Base-by-base conservation (phyloP, 2,888 invertebrate species). In the Petrolisthes cinctipes region DNA sequence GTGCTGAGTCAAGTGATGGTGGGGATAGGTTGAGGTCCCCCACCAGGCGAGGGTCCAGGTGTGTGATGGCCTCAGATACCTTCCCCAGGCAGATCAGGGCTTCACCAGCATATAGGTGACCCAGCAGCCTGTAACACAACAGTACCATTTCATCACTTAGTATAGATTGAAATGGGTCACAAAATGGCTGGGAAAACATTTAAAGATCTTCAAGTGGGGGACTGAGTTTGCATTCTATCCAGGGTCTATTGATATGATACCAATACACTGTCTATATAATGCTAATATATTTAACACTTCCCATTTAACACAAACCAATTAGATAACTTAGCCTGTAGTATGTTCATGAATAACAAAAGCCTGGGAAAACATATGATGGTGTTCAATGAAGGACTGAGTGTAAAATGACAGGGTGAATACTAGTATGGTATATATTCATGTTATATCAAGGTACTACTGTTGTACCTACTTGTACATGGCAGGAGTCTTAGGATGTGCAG, bases 71-170 rank as follows among this genome's bases (percentile, higher is more conserved):
- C 93, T 98, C 97, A 0, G 95, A 94, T 91, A 97, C 95, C 93
- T 95, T 95, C 92, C 98, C 97, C 92, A 97, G 93, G 91, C 96
- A 95, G 84, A 98, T 95, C 14, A 97, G 93, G 54, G 97, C 96
- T 93, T 98, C 98, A 0, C 97, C 97, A 83, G 96, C 96, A 93
- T 98, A 98, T 91, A 98, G 94, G 93, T 97, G 96, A 0, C 96
- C 97, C 92, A 98, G 94, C 91, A 97, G 95, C 92, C 96, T 96
- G 91, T 92, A n/a, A 14, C n/a, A 91, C 57, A 61, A 81, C 17
- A 61, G 0, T 2, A 17, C 61, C 9, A 17, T 61, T 0, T 61
- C 17, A 61, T 9, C 61, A 61, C 11, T 66, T 66, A 17, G 17
- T 14, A 66, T 66, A 66, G 14, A 17, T 14, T 1, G 14, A 1